Percentiles rank a stretch among this genome's conserved stretches.
phyloP scores from a whole-genome alignment of 2,113 vertebrate genomes.

The Tragelaphus scriptus region DNA sequence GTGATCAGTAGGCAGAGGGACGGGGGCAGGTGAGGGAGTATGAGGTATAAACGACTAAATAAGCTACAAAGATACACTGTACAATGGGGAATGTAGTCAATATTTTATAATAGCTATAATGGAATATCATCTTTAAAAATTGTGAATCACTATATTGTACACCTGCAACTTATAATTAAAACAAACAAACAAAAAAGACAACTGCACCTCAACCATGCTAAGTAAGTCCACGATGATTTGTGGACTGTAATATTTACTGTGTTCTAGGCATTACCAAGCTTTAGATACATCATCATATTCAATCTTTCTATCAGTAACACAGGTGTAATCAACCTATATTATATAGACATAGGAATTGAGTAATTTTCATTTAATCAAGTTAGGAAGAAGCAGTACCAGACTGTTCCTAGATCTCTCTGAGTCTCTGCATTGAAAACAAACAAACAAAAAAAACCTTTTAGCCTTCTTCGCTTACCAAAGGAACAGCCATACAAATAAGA shows the following conservation, averaged over 20 bases:
- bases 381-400: not conserved
- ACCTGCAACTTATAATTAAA: not conserved
- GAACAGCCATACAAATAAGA: not conserved
- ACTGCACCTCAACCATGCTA: not conserved
- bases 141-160: not conserved
- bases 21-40: not conserved
- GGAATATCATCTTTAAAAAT: not conserved
- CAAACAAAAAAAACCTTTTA: not conserved
- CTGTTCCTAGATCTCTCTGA: not conserved
- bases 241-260: not conserved
- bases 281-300: not conserved
- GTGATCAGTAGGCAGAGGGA: not conserved
- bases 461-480: not conserved
- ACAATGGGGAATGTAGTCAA: not conserved
- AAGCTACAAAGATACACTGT: not conserved
- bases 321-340: not conserved
- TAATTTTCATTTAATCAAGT: constrained; percentile 29
- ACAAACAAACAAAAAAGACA: not conserved
- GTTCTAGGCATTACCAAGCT: not conserved
- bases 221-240: not conserved
- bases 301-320: not conserved
- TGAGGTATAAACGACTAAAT: not conserved
- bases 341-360: not conserved
- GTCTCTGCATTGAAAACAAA: not conserved
- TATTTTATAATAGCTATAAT: not conserved